Base-by-base conservation (phyloP, 2,888 invertebrate genomes). In the Meloe dianella region DNA sequence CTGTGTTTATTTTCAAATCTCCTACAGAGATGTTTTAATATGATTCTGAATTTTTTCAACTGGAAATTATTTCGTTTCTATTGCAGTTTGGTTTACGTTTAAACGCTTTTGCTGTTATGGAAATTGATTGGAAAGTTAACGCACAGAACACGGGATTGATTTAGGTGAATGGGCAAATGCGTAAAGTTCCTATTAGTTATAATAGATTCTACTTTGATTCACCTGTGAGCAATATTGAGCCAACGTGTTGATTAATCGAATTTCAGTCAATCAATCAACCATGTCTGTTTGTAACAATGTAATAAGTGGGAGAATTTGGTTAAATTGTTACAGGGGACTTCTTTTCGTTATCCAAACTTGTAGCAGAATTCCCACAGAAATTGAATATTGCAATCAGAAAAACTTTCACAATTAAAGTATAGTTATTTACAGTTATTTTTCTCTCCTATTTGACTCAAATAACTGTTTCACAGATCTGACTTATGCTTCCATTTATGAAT, bases 201-300 rank as follows among this genome's bases (percentile, higher is more conserved):
- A 32, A 32, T 32, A 32, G 7, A 32, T 32, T 32, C 8, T 7
- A 32, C 32, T 2, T 7, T 8, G 32, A 7, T 32, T 32, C 32
- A 32, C 32, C 7, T 32, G 32, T 32, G 7, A 32, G 32, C 7
- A 10, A 38, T 59, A 63, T 59, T 59, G 22, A 47, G 29, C 32
- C 24, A 35, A 41, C 38, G 41, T 59, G 47, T 63, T 29, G 59
- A 54, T 30, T 27, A 64, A 64, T 64, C 57, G 59, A 64, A 29
- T 10, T 30, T 47, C 7, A 27, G 57, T 57, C 35, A 63, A 56
- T 35, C 20, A 22, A 24, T 22, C 20, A 24, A 32, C 3, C 32
- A 6, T 32, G 10, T 32, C 32, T 32, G 5, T 10, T 10, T 27
- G 8, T 32, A 32, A 41, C 7, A 41, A 41, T 17, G 27, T 27